Conservation (phyloP, 2,113 vertebrate species). For the Aythya baeri region DNA sequence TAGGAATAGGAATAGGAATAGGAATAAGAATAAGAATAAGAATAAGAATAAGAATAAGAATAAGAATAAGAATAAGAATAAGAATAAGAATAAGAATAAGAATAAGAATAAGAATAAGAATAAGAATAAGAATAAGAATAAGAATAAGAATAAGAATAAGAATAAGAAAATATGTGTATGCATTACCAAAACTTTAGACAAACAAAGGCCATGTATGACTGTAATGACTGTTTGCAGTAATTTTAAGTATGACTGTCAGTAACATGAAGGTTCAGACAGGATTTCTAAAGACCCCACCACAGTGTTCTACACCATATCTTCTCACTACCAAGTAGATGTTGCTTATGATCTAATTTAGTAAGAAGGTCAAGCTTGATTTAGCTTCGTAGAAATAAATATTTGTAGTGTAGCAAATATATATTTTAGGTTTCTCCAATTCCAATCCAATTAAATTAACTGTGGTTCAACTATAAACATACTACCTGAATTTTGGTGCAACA, state of each 20-base stretch:
- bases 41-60: background rate
- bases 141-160: background rate
- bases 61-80: background rate
- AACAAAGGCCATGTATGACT: background rate
- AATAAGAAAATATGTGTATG: background rate
- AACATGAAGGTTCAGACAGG: rapidly evolving
- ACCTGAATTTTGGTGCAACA: background rate
- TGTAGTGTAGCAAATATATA: background rate
- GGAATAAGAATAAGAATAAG: too few relatives aligned
- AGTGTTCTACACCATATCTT: background rate
- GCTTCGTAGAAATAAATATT: background rate
- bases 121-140: background rate
- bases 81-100: background rate
- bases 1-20: background rate
- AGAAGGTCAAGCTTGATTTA: background rate
- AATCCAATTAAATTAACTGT: background rate
- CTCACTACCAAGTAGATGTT: background rate
- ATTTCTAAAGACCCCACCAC: background rate
- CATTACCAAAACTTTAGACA: background rate
- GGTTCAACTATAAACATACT: background rate
- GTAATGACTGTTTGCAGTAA: background rate
- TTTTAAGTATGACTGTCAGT: background rate
- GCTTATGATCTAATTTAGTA: background rate
- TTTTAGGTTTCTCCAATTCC: background rate
- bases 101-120: background rate